Base-by-base conservation (phyloP, 2,797 vertebrate genomes). In the Esox masquinongy region DNA sequence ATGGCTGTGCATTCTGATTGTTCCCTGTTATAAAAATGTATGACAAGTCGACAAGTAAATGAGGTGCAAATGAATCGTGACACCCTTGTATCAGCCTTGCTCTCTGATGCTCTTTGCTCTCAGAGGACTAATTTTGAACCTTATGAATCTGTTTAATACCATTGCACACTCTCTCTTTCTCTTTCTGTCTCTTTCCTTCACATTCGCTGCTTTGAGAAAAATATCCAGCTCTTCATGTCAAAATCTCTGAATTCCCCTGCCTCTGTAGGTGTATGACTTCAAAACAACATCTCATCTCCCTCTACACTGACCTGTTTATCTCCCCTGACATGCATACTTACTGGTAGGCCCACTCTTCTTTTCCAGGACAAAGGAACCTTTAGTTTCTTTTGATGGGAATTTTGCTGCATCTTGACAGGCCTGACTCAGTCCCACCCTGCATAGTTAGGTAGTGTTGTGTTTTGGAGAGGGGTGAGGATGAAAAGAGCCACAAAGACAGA, bases 281-380 rank as follows among this genome's bases (percentile, higher is more conserved):
- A 43, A 70, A 84, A 80, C 76, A 80, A 81, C 81, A 80, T 86
- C 83, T 72, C 78, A 49, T 51, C 73, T 67, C 79, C 77, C 79
- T 81, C 34, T 50, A 24, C 49, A 79, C 79, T 82, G 72, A 74
- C 80, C 76, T 82, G 76, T 68, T 73, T 73, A 9, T 74, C 76
- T 77, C 61, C 75, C 26, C 77, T 86, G 84, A n/a, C 76, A 77
- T 34, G 73, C 50, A 72, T 77, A 75, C 77, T 78, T 69, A 80
- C 76, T 83, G 64, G 16, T 34, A 66, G 26, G 24, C 82, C 81
- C 22, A 59, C 76, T 74, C 34, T 61, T 80, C 75, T 31, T 74
- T 77, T 79, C 74, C 75, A 2, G 77, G 85, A 91, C 87, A 92
- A 92, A 92, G 89, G 50, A 74, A 80, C 68, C 71, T 76, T 56